Percentiles rank a stretch among this genome's conserved stretches.
These are phyloP conservation scores for Hanleya hanleyi DNA, from an alignment of 2,888 invertebrate species.

Conservation along the genomic window DNA sequence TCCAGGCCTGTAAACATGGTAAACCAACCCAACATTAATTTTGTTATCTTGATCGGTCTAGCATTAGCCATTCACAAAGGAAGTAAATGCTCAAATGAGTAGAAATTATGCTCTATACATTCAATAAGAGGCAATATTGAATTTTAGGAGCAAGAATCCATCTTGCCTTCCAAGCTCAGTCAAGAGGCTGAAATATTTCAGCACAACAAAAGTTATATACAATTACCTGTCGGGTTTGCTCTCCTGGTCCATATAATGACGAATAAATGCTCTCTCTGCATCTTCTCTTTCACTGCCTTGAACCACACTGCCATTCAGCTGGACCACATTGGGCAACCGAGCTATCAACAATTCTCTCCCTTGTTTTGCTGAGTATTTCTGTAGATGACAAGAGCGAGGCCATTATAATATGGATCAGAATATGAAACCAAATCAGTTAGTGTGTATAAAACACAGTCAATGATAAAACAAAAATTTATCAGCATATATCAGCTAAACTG, in stretches of 20 bases:
- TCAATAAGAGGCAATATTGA: no score
- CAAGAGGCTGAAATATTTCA: no score
- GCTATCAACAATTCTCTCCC: constrained; percentile 90
- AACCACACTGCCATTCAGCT: constrained; percentile 93
- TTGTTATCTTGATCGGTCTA: no score
- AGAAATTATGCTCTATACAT: no score
- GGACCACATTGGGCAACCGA: constrained; percentile 87
- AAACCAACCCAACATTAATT: no score
- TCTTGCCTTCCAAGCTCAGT: not conserved
- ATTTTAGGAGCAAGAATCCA: not conserved
- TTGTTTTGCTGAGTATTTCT: constrained; percentile 81
- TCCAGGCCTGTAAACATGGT: not conserved
- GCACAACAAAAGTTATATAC: no score
- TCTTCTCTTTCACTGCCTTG: constrained; percentile 90
- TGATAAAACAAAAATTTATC: no score
- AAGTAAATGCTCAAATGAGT: no score
- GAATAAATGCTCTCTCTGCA: constrained; percentile 93
- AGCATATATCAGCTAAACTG: no score
- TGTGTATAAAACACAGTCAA: no score
- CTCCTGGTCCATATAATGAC: constrained; percentile 87
- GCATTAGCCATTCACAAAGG: no score
- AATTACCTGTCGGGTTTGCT: constrained; percentile 80
- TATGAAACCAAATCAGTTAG: not conserved
- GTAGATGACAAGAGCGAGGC: constrained; percentile 14
- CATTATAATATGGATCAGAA: not conserved